Evolutionary conservation across 2,113 vertebrate species (phyloP), one percentile per base, ranked within the genome.

Genomic region (Oriolus oriolus): DNA sequence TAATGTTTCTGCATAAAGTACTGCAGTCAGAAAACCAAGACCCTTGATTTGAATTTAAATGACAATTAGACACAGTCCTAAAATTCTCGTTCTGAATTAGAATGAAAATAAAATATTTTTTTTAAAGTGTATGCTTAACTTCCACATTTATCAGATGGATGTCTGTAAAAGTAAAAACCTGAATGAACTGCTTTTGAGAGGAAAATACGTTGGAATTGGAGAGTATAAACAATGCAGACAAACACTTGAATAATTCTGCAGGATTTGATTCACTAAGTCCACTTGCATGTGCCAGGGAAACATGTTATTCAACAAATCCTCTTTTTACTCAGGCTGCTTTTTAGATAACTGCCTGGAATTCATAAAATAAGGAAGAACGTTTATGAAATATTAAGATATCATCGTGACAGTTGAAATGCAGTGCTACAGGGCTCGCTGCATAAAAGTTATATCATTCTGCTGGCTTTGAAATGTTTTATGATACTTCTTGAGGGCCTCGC

Each of bases 311-410:
- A 76, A 57, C 17, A 89, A 61, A 70, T 30, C 13, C 16, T 60
- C n/a, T 28, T 87, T 89, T 74, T 84, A 71, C 13, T 71, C 7
- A 45, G 20, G 14, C 20, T 87, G 0, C 35, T 57, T 94, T 87
- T 90, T 89, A 78, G 23, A 28, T 70, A 89, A 52, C 37, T 74
- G 56, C 76, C 42, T 93, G 66, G 90, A 84, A 76, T 84, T 78
- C 35, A 41, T 69, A 70, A 94, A 92, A 45, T 41, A 59, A 81
- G 50, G 22, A 86, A 66, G 42, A 87, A 70, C 1, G 0, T 66
- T 70, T 86, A 65, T 95, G 59, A 86, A 95, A 95, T 92, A 92
- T 50, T 80, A 86, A 83, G 82, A 60, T 80, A 59, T 70, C 63
- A 57, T 92, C 15, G 2, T 81, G 50, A 90, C 69, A 74, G 16